Evolutionary conservation across 1,140 invertebrate genomes (phyloP).

Genomic region (Drosophila melanogaster): DNA sequence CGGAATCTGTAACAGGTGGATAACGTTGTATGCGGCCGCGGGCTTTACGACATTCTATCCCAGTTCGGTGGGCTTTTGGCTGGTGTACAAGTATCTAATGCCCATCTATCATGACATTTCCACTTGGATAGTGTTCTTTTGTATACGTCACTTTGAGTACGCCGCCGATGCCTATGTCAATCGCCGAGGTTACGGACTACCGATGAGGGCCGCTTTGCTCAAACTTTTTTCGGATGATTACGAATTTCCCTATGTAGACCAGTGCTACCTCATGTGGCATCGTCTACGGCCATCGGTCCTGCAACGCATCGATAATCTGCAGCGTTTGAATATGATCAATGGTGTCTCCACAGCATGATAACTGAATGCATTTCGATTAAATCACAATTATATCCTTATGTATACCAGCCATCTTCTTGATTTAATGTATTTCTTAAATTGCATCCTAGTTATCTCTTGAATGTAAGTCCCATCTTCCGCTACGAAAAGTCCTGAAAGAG

Average conservation of each 20-base stretch:
- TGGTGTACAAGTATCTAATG: conserved; percentile 43
- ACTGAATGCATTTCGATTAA: too few relatives aligned
- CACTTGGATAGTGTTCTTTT: conserved; percentile 26
- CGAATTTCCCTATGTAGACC: conserved; percentile 20
- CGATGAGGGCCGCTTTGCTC: conserved; percentile 9
- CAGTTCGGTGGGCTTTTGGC: conserved; percentile 22
- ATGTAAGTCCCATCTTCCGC: background rate
- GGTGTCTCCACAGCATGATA: background rate
- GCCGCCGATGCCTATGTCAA: conserved; percentile 21
- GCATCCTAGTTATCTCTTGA: background rate
- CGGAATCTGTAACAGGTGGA: conserved; percentile 5
- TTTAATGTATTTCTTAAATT: background rate
- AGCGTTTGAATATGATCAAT: background rate
- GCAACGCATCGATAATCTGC: conserved; percentile 24
- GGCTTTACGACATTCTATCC: conserved; percentile 51
- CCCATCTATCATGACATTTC: background rate
- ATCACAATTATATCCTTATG: too few relatives aligned
- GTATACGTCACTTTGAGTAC: conserved; percentile 31
- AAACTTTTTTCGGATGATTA: conserved; percentile 30
- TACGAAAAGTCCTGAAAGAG: background rate
- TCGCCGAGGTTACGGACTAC: background rate
- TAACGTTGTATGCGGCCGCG: conserved; percentile 29
- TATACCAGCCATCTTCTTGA: background rate
- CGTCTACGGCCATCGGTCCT: conserved; percentile 1
- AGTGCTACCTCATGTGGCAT: conserved; percentile 42